Evolutionary conservation across 2,797 vertebrate species (phyloP), one percentile per base, ranked within the genome.

Genomic region (Urocyon cinereoargenteus): DNA sequence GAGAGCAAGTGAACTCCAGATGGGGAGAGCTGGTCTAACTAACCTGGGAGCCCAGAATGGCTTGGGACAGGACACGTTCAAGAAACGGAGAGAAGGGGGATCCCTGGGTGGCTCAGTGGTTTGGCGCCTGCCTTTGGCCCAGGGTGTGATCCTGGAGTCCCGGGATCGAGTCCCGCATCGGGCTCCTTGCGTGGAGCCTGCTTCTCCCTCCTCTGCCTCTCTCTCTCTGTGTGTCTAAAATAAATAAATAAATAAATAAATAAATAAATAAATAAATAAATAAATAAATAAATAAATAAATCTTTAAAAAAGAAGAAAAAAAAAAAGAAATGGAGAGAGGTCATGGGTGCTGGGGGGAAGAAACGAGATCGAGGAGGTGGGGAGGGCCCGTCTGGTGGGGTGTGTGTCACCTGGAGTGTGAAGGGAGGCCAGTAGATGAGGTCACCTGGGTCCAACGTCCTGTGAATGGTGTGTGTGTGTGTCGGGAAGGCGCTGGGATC

Each of bases 401-500:
- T 19, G 78, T 66, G 57, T 36, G 51, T 78, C 24, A 36, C 0
- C 12, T 8, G 36, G 75, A 8, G 9, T 11, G 12, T 7, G 49
- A 40, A 73, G 28, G 26, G 49, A 70, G n/a, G 19, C 40, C 84
- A 81, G 51, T 16, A 45, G 75, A 70, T 45, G 51, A n/a, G 13
- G 6, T 49, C 13, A 24, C 15, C 2, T 19, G 24, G 79, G 68
- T 22, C 9, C 18, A 28, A 49, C 21, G 14, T 57, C 11, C 4
- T 7, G n/a, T 21, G 59, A 75, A 34, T 1, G 18, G 28, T 6
- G 5, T 22, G 7, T 49, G 7, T 49, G 16, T 4, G 14, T 8
- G 0, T 5, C 0, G 0, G 26, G 22, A 14, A 57, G 62, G 28
- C 5, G 0, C n/a, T 10, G 3, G n/a, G 24, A 28, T 73, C 28